Base-by-base conservation (phyloP, 2,888 invertebrate genomes). In the Cybosia mesomella region DNA sequence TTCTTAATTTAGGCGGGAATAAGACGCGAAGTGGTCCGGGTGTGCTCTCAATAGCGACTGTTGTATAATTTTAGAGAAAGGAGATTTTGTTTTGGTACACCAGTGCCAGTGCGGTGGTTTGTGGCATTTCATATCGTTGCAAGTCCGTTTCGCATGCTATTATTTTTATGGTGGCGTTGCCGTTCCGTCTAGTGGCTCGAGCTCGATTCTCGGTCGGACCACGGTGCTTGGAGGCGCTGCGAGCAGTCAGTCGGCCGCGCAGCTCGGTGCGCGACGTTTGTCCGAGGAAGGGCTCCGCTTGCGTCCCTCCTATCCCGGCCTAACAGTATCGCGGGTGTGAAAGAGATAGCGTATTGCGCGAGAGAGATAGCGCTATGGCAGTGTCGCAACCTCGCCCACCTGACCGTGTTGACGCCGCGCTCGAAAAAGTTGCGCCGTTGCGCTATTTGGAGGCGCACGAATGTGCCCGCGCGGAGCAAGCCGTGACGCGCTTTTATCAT, bases 361-460 rank as follows among this genome's bases (percentile, higher is more conserved):
- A 89, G 82, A 81, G 91, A 89, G 92, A 93, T 79, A 76, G 84
- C 85, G 77, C 81, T 83, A 94, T 92, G 92, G 91, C 94, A 90
- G 92, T 94, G 94, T 94, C 95, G 95, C 95, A 94, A 95, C 94
- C 93, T 94, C 94, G 93, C 94, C 94, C 95, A 95, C 95, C 95
- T 95, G 95, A 95, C 94, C 92, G 94, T 94, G 95, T 94, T 94
- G 94, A 94, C 90, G 94, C 93, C 94, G 94, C 92, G 92, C 93
- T 94, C 91, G 92, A 93, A 94, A 94, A 94, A 94, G 94, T 94
- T 94, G 94, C 94, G 94, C 94, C 94, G 94, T 92, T 93, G 94
- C 94, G 94, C 94, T 94, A 94, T 93, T 93, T 93, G 93, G 91
- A 92, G 91, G 91, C 93, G 94, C 94, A 94, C 94, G 94, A 91